Evolutionary conservation across 2,797 vertebrate species (phyloP), one percentile per base, ranked within the genome.

Genomic region (Pantherophis alleghaniensis): DNA sequence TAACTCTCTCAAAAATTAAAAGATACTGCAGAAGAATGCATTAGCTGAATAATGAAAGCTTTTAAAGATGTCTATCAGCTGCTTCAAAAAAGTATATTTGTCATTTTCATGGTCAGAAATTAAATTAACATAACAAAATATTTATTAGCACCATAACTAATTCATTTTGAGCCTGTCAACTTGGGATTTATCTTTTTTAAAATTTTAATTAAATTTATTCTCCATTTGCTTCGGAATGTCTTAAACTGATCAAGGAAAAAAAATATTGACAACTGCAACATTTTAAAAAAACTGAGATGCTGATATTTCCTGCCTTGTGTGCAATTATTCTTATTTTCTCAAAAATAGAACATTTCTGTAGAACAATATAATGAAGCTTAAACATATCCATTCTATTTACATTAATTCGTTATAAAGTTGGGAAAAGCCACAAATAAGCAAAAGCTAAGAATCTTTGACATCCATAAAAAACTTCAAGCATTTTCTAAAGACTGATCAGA

Each of bases 291-390:
- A 12, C 24, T 2, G 37, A 57, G 0, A 0, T 63, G 1, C 5
- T 20, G 16, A 79, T 92, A 90, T 93, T 93, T 92, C 26, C 94
- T 88, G 90, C 89, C n/a, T 92, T 79, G 55, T 90, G 89, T 92
- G 18, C 74, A 95, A 92, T 26, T 57, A 5, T 79, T 94, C 94
- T 91, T 95, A 42, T 26, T 94, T 26, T 95, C 83, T 83, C 60
- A 94, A 92, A 90, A 60, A 90, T 16, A 91, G 57, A 61, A 94
- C 13, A 87, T n/a, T 94, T 7, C 20, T 91, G 60, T 92, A 93
- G 56, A 95, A 94, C 93, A 95, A 53, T 79, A 94, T 47, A 94
- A 37, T 88, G 10, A 60, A 6, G 18, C 47, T 32, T n/a, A n/a
- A 7, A 26, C 22, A 83, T 16, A 89, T 83, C 37, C 7, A 63